Conservation (phyloP, 2,888 invertebrate species). For the Matsumyia berberina region DNA sequence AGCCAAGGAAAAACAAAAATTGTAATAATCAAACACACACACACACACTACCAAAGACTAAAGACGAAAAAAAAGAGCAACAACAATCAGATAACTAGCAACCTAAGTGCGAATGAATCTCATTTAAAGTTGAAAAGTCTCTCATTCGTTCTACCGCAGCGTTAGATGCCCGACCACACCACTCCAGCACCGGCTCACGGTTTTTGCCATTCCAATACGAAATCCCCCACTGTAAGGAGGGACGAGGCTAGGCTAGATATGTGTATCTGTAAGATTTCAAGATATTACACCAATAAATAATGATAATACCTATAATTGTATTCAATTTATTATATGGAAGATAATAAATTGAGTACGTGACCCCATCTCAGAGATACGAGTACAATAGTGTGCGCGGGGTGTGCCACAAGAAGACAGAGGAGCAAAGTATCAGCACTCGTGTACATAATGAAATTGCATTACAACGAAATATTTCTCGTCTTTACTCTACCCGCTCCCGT, state of each 20-base stretch:
- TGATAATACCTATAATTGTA: conserved; percentile 84
- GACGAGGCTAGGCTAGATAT: conserved; percentile 47
- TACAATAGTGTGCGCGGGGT: conserved; percentile 37
- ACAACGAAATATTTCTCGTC: conserved; percentile 32
- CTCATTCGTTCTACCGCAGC: conserved; percentile 48
- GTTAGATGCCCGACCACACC: conserved; percentile 32
- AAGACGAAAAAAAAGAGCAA: conserved; percentile 8
- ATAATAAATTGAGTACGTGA: conserved; percentile 84
- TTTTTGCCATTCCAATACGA: conserved; percentile 68
- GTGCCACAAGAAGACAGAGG: conserved; percentile 14
- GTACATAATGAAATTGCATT: conserved; percentile 33
- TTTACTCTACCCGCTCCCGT: neutral
- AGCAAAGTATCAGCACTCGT: neutral
- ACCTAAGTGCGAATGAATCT: conserved; percentile 76
- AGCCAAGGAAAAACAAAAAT: conserved; percentile 4
- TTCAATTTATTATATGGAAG: conserved; percentile 84
- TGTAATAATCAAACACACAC: neutral
- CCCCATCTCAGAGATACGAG: conserved; percentile 79
- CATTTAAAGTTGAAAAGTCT: conserved; percentile 75
- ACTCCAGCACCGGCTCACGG: conserved; percentile 59
- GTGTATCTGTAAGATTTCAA: conserved; percentile 74
- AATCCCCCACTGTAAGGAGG: conserved; percentile 46
- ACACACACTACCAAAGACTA: conserved; percentile 6
- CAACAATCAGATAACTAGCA: conserved; percentile 71
- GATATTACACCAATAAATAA: conserved; percentile 82